Evolutionary conservation across 2,888 invertebrate genomes (phyloP), one percentile per base, ranked within the genome.

Genomic region (Apantesis nais): DNA sequence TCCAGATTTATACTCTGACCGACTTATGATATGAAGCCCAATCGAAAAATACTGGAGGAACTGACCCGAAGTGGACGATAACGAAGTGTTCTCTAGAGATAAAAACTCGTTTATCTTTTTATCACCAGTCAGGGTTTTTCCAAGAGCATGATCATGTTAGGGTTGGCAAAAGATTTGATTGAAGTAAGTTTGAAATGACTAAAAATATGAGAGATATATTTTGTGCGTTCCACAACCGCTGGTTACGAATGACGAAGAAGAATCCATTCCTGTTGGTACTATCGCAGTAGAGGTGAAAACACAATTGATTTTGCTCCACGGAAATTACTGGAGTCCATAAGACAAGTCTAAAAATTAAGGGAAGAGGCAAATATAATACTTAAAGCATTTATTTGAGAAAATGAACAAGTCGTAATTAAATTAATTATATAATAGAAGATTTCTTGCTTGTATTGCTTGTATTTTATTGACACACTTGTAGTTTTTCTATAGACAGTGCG

Each of bases 21-120:
- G 55, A 68, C 72, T 73, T 77, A 72, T 75, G 75, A 72, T 77
- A 71, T 69, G 70, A 73, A 69, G 72, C 77, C 72, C 72, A 71
- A 74, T 79, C 68, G 72, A 68, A 68, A 78, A 75, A 78, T 72
- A 39, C 71, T 64, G 60, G 69, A 70, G 71, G 60, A 48, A 64
- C 60, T 74, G 78, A 52, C 12, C 66, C 34, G 60, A 63, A 74
- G 34, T 34, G 62, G 64, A 44, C 60, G 70, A 74, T 70, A 41
- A 63, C 31, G 9, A 29, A 69, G 62, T 34, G 41, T 67, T 74
- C 78, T 71, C 71, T 29, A 9, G 72, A 74, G 71, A 63, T 37
- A 61, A n/a, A 75, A 79, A 74, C 71, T 73, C 75, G 70, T 79
- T 79, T 79, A 71, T 79, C 72, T 79, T 78, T 68, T 63, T 55